Evolutionary conservation across 1,140 invertebrate genomes (phyloP), one percentile per base, ranked within the genome.

Genomic region (Pinna nobilis): DNA sequence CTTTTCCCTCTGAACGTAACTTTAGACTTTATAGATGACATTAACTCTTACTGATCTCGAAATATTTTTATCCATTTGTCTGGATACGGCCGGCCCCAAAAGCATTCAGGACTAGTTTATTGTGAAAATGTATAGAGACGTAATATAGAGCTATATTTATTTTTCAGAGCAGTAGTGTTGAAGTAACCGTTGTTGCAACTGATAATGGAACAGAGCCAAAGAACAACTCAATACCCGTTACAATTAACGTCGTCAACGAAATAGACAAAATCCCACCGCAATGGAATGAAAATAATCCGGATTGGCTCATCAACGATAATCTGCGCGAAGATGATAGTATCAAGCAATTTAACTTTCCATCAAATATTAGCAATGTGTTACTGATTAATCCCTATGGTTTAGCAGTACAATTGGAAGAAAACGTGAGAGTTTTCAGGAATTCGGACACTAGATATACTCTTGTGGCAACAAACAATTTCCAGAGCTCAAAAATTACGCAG

Each of bases 291-390:
- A 59, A 59, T 25, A 59, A 59, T 20, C 55, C 55, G 18, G 28
- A 59, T 33, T 20, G 9, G 28, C 9, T 59, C 28, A 59, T 59
- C 32, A 35, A 59, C 4, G 55, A 59, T 33, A 59, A 59, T 9
- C 33, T 33, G 6, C 33, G 55, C 33, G 37, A 30, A 18, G 55
- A 59, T 33, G 55, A 15, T 35, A 30, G n/a, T 15, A 59, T 59
- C 23, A n/a, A 9, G 18, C 4, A 15, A 2, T 30, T 59, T 15
- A 35, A 30, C 6, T 59, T 59, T 33, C 18, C 15, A 33, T 35
- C 28, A 3, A 4, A 6, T 2, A 11, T 59, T 2, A 59, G 30
- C 5, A 20, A n/a, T 11, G 55, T 20, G 20, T 35, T 20, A 59
- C 20, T 59, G 20, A 59, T 59, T 33, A 33, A 35, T n/a, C 33